These are phyloP conservation scores for Muntiacus reevesi DNA, from an alignment of 2,113 vertebrate species.

Conservation along the genomic window DNA sequence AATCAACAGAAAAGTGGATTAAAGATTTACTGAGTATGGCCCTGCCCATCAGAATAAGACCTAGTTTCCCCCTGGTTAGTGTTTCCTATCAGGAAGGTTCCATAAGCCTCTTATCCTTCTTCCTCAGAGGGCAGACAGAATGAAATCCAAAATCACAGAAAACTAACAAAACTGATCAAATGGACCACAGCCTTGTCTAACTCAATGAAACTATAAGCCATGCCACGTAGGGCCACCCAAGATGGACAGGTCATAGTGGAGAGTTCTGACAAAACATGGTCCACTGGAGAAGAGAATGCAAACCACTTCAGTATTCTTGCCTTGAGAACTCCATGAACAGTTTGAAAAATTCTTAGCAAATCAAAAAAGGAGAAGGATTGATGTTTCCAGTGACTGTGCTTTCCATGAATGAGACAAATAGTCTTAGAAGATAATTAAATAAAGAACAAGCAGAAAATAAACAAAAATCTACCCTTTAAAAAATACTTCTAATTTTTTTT, in stretches of 20 bases:
- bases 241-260: neutral
- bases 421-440: neutral
- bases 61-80: neutral
- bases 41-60: neutral
- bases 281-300: neutral
- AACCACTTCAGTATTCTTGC: neutral
- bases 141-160: neutral
- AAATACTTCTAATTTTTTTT: neutral
- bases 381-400: neutral
- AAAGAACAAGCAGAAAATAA: neutral
- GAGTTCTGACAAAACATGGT: neutral
- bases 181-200: neutral
- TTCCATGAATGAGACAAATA: neutral
- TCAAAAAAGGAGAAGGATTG: neutral
- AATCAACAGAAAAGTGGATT: neutral
- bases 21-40: neutral
- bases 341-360: neutral
- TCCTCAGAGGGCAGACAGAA: neutral
- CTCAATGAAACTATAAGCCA: neutral
- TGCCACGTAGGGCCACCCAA: neutral
- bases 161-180: neutral
- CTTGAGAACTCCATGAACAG: neutral
- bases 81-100: neutral
- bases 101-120: neutral
- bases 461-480: neutral